These are phyloP conservation scores for Gymnopithys bicolor DNA, from an alignment of 2,797 vertebrate species.

Conservation along the genomic window DNA sequence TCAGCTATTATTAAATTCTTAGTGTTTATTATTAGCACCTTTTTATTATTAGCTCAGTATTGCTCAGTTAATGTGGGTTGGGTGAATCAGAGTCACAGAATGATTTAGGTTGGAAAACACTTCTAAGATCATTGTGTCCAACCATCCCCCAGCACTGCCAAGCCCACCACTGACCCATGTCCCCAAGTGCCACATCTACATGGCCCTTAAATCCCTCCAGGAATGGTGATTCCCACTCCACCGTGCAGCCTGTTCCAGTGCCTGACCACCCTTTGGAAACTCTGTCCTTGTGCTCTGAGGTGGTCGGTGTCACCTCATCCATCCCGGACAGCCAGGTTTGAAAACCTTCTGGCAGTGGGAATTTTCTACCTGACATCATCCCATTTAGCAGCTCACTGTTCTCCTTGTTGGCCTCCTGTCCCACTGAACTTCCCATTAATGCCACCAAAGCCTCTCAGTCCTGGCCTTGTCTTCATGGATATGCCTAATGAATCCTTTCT, in stretches of 20 bases:
- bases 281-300: background rate
- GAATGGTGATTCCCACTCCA: background rate
- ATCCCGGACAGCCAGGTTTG: background rate
- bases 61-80: background rate
- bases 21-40: conserved; percentile 8
- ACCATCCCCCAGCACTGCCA: background rate
- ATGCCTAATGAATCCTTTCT: background rate
- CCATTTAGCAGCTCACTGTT: background rate
- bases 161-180: background rate
- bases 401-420: background rate
- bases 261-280: background rate
- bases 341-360: background rate
- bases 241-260: background rate
- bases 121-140: background rate
- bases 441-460: background rate
- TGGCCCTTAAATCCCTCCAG: background rate
- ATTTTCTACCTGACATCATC: background rate
- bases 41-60: background rate
- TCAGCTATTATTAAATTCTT: background rate
- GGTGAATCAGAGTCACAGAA: background rate
- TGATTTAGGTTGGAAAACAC: background rate
- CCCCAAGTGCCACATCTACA: background rate
- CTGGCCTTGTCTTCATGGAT: background rate
- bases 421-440: background rate
- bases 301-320: rapidly evolving